Conservation (phyloP, 1,140 invertebrate species). For the Eumaeus atala region DNA sequence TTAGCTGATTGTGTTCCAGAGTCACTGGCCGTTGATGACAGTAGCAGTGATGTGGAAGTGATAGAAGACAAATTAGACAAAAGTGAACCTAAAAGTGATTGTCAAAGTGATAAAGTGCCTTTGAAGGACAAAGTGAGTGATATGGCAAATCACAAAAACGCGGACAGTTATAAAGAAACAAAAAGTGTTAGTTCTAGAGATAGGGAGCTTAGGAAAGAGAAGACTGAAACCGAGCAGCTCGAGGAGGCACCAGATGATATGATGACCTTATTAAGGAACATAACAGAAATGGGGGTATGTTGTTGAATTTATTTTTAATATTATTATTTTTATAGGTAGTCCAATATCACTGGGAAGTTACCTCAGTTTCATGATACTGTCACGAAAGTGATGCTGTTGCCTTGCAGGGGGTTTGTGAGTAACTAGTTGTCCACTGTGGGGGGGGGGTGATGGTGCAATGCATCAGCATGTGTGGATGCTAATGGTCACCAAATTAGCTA, state of each 20-base stretch:
- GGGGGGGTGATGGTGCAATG: too few relatives aligned
- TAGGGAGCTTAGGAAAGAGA: conserved; percentile 32
- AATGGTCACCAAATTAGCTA: too few relatives aligned
- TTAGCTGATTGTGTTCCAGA: conserved; percentile 38
- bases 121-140: conserved; percentile 51
- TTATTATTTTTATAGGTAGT: too few relatives aligned
- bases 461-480: too few relatives aligned
- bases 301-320: background rate
- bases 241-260: conserved; percentile 10
- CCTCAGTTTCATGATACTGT: too few relatives aligned
- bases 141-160: conserved; percentile 28
- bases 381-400: too few relatives aligned
- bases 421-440: too few relatives aligned
- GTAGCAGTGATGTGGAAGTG: conserved; percentile 62
- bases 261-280: conserved; percentile 14
- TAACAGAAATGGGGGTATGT: conserved; percentile 29
- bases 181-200: conserved; percentile 23
- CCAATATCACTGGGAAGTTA: too few relatives aligned
- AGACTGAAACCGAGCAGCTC: conserved; percentile 31
- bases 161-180: conserved; percentile 37
- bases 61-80: conserved; percentile 50
- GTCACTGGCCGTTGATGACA: conserved; percentile 51
- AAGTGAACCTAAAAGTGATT: conserved; percentile 41
- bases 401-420: too few relatives aligned
- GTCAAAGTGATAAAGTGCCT: conserved; percentile 55